A percentile compares a stretch with the other conserved stretches of the same genome.
Conservation (phyloP, 2,888 invertebrate genomes). For the Stomorhina lunata region DNA sequence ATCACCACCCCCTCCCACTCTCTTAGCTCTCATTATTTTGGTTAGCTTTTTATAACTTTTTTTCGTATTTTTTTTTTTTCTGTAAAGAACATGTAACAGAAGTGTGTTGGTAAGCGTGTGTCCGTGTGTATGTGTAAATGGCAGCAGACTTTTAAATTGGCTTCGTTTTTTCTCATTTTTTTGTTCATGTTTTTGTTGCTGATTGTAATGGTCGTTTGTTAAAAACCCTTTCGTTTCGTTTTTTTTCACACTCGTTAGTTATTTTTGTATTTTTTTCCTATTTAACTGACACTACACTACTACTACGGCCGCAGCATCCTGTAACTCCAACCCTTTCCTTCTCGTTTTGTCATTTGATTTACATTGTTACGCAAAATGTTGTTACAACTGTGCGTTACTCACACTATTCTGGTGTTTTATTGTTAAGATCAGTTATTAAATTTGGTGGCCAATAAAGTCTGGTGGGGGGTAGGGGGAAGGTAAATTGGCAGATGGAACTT, state of each 20-base stretch:
- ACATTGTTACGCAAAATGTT: slow-evolving; percentile 49
- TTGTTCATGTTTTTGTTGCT: not conserved
- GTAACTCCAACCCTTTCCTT: not conserved
- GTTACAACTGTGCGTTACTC: slow-evolving; percentile 2
- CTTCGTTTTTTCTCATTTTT: slow-evolving; percentile 33
- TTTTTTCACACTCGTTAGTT: not conserved
- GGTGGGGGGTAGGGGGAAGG: too few relatives aligned
- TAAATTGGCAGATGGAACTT: too few relatives aligned
- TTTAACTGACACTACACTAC: slow-evolving; percentile 10
- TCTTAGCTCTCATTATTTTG: slow-evolving; percentile 11
- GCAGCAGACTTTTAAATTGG: slow-evolving; percentile 65
- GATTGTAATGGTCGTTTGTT: slow-evolving; percentile 47
- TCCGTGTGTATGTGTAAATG: slow-evolving; percentile 35
- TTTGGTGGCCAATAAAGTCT: too few relatives aligned
- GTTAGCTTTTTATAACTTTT: slow-evolving; percentile 40
- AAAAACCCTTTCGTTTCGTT: slow-evolving; percentile 21
- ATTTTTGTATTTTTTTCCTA: not conserved
- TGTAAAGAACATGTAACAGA: not conserved
- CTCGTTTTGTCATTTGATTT: slow-evolving; percentile 28
- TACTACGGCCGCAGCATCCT: not conserved
- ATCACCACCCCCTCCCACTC: not conserved
- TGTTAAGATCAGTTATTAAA: too few relatives aligned
- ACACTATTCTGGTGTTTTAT: too few relatives aligned
- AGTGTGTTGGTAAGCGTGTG: not conserved
- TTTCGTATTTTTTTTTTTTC: slow-evolving; percentile 12